Evolutionary conservation across 2,888 invertebrate genomes (phyloP), one percentile per base, ranked within the genome.

Genomic region (Caenorhabditis sp.): DNA sequence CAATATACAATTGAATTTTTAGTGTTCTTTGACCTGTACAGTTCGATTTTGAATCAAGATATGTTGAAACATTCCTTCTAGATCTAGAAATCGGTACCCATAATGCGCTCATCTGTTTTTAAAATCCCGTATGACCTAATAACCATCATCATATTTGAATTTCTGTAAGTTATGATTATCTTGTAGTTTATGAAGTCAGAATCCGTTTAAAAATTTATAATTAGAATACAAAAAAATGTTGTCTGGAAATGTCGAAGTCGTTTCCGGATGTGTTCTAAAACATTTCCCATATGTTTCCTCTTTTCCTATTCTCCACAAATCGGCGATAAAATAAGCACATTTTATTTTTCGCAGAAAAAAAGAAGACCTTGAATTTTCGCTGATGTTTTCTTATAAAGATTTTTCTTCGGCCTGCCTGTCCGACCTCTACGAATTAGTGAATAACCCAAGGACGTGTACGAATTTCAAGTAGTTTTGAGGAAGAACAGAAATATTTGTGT

Each of bases 371-470:
- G 43, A 43, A 43, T 43, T 43, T 43, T 43, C 14, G 43, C 36
- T 43, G 43, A 43, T 43, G 43, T 43, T 43, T 43, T 43, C 43
- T 43, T 43, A 43, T 43, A 43, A 43, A 43, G 43, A 43, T 43
- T 43, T 43, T 43, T 36, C n/a, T 36, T 43, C 17, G 43, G 43
- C 17, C 43, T 52, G n/a, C 52, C 52, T 12, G 20, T 21, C 52
- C 52, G 52, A 52, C 52, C 52, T 52, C 52, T 23, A 23, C 52
- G 52, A 52, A 52, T 52, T 52, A 52, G 52, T 23, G 23, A 52
- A 52, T 52, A 52, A 52, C 52, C 23, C 52, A 52, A 52, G 52
- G 52, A 20, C 52, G 23, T 23, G 23, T 23, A 52, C 23, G 52
- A 52, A 52, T 52, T 52, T 52, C n/a, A 52, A 52, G 52, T 52